Conservation (phyloP, 1,140 invertebrate genomes). For the Drosophila gunungcola region DNA sequence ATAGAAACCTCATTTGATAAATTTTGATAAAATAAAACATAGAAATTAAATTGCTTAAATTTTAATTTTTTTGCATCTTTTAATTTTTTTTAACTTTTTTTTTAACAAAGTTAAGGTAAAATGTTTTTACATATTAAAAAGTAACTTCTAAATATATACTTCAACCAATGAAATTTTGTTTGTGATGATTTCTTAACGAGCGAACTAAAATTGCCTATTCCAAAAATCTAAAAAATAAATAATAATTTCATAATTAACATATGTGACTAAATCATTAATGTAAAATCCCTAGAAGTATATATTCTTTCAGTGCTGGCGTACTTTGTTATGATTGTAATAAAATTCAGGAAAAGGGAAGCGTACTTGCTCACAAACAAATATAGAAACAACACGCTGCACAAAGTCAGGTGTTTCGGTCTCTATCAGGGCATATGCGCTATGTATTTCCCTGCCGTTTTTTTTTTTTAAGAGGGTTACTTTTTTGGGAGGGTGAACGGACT, state of each 20-base stretch:
- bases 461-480: conserved; percentile 54
- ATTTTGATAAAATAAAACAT: too few relatives aligned
- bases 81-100: not conserved
- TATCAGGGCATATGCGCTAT: conserved; percentile 39
- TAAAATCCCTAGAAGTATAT: not conserved
- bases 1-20: too few relatives aligned
- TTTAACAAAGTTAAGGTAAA: too few relatives aligned
- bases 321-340: conserved; percentile 39
- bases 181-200: too few relatives aligned
- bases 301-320: conserved; percentile 20
- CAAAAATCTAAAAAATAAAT: too few relatives aligned
- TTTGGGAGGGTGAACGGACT: conserved; percentile 71
- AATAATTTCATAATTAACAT: too few relatives aligned
- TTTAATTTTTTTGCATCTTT: not conserved
- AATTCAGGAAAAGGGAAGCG: conserved; percentile 31
- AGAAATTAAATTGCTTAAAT: too few relatives aligned
- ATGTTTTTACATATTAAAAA: too few relatives aligned
- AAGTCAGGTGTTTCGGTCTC: conserved; percentile 63
- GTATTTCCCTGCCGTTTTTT: conserved; percentile 41
- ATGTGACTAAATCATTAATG: too few relatives aligned
- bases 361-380: conserved; percentile 13
- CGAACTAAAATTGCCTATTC: too few relatives aligned
- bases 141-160: too few relatives aligned
- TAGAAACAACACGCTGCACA: conserved; percentile 30
- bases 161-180: too few relatives aligned